Evolutionary conservation across 2,797 vertebrate species (phyloP).

Genomic region (Vultur gryphus): DNA sequence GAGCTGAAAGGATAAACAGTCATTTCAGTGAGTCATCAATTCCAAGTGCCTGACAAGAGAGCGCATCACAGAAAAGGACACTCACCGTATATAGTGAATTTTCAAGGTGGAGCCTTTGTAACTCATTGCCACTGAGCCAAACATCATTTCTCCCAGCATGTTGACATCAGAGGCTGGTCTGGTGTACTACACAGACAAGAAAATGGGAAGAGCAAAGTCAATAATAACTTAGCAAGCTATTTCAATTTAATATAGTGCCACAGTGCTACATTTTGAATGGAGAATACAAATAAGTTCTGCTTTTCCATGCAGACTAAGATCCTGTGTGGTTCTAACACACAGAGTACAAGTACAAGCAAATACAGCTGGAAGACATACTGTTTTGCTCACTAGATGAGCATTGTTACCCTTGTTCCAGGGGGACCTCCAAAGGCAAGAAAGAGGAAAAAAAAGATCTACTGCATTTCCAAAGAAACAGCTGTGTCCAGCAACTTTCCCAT

Average conservation of each 20-base stretch:
- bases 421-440: not conserved
- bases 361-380: not conserved
- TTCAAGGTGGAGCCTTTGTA: constrained; percentile 87
- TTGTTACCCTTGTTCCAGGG: not conserved
- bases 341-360: not conserved
- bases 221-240: not conserved
- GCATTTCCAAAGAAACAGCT: not conserved
- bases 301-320: not conserved
- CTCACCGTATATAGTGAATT: constrained; percentile 88
- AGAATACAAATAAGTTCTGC: not conserved
- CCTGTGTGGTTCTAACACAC: not conserved
- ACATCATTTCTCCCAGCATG: constrained; percentile 92
- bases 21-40: constrained; percentile 12
- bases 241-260: not conserved
- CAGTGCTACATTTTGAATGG: not conserved
- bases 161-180: constrained; percentile 85
- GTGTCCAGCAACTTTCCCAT: not conserved
- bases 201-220: not conserved
- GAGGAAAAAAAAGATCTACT: not conserved
- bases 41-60: not conserved
- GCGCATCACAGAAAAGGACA: not conserved
- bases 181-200: constrained; percentile 73
- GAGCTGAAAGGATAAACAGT: constrained; percentile 73
- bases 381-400: not conserved
- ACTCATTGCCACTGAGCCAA: constrained; percentile 88